Evolutionary conservation across 2,888 invertebrate genomes (phyloP), one percentile per base, ranked within the genome.

Genomic region (Pyrrhosoma nymphula): DNA sequence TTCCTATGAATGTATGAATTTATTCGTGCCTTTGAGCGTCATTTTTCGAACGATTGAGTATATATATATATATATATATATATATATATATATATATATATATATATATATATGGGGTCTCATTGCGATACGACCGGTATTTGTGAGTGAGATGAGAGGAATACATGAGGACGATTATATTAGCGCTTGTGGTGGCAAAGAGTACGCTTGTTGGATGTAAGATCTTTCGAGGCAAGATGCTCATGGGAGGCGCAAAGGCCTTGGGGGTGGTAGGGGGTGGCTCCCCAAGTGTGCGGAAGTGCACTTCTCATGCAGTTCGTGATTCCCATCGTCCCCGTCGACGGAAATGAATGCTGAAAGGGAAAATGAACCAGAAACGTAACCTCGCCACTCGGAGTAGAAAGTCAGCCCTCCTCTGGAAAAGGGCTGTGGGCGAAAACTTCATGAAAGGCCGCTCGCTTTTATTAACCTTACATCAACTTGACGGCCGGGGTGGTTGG

Each of bases 301-400:
- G 35, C 60, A 20, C 47, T 8, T 47, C 47, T 47, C 47, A 20
- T 82, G 82, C 82, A 82, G 26, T 82, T 35, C 82, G 35, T 82
- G 82, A 82, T 82, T 82, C 82, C 82, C 82, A 82, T 30, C 35
- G 82, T 35, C 82, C 69, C 47, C 2, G 47, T 47, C 69, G 69
- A 82, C 23, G 82, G 82, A 35, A 82, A 82, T 82, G 82, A 35
- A 35, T 35, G 82, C 82, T 82, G 82, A 82, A 82, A 82, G 82
- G 35, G 82, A 82, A 82, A 82, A 82, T 82, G 82, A 82, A 82
- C 82, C 82, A 82, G 82, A 82, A 82, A 82, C 82, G 82, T 82
- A 82, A 82, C 82, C 82, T 82, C 82, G 82, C 26, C 23, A n/a
- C n/a, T 26, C 69, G 69, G 82, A 82, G 82, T 82, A 82, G 82